These are phyloP conservation scores for Papilio xuthus DNA, from an alignment of 1,140 invertebrate genomes.

Conservation along the genomic window DNA sequence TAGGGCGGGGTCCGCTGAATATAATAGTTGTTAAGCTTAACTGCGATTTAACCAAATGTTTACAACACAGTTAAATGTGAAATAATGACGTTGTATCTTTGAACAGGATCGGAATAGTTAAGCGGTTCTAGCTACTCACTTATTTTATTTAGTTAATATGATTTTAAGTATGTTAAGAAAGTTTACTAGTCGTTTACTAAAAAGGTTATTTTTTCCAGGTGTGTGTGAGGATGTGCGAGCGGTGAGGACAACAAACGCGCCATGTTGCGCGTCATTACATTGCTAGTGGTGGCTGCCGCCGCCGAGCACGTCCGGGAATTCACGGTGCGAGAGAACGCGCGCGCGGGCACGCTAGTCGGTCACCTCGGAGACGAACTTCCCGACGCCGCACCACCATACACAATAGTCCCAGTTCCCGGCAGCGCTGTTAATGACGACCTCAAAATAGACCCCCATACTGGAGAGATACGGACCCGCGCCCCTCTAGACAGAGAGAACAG, in stretches of 20 bases:
- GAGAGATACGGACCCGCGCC: constrained; percentile 94
- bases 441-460: constrained; percentile 92
- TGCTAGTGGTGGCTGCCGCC: constrained; percentile 62
- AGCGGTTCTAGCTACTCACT: not conserved
- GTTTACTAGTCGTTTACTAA: not conserved
- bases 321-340: constrained; percentile 92
- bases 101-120: not conserved
- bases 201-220: constrained; percentile 58
- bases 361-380: constrained; percentile 89
- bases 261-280: constrained; percentile 68
- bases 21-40: not conserved
- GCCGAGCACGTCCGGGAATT: constrained; percentile 89
- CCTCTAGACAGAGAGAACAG: constrained; percentile 94
- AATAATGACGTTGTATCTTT: constrained; percentile 1
- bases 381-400: constrained; percentile 90
- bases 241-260: constrained; percentile 67
- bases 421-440: constrained; percentile 94
- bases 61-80: not conserved
- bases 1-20: not conserved
- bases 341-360: constrained; percentile 92
- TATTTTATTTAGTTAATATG: not conserved
- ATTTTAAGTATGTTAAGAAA: not conserved
- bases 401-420: constrained; percentile 93
- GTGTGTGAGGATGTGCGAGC: constrained; percentile 73
- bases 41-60: not conserved